phyloP scores from a whole-genome alignment of 2,888 invertebrate species.

The Tenthredo mesomela region DNA sequence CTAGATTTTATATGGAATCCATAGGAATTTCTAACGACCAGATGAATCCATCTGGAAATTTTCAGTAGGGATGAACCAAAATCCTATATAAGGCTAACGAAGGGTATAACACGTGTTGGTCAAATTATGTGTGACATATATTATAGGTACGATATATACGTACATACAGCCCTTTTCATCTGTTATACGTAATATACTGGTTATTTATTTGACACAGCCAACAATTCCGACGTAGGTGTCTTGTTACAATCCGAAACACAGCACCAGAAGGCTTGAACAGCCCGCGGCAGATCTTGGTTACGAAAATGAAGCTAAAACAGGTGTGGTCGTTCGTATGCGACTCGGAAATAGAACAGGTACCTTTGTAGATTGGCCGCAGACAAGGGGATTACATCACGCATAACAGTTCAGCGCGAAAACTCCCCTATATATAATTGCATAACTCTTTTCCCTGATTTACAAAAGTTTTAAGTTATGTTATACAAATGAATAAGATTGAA shows the following conservation, averaged over 20 bases:
- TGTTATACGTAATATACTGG: not conserved
- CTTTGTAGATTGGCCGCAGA: slow-evolving; percentile 63
- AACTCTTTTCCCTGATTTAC: not conserved
- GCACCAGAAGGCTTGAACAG: slow-evolving; percentile 23
- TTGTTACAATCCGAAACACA: not conserved
- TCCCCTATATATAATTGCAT: not conserved
- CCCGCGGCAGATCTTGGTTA: slow-evolving; percentile 49
- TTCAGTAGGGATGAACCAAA: too few relatives aligned
- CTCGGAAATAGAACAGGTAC: slow-evolving; percentile 68
- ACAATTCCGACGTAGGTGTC: slow-evolving; percentile 35
- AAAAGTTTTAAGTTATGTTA: not conserved
- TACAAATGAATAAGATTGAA: not conserved
- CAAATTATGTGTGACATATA: not conserved
- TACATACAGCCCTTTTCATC: not conserved
- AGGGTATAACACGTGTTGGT: too few relatives aligned
- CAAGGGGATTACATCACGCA: slow-evolving; percentile 63
- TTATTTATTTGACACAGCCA: not conserved
- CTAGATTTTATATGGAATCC: too few relatives aligned
- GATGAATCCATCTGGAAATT: too few relatives aligned
- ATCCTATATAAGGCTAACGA: not conserved
- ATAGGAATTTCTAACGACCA: too few relatives aligned
- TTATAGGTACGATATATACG: not conserved
- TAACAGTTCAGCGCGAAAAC: slow-evolving; percentile 18
- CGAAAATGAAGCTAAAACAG: slow-evolving; percentile 68
- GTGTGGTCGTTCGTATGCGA: slow-evolving; percentile 60